Base-by-base conservation (phyloP, 2,888 invertebrate genomes). In the Papilio elwesi region DNA sequence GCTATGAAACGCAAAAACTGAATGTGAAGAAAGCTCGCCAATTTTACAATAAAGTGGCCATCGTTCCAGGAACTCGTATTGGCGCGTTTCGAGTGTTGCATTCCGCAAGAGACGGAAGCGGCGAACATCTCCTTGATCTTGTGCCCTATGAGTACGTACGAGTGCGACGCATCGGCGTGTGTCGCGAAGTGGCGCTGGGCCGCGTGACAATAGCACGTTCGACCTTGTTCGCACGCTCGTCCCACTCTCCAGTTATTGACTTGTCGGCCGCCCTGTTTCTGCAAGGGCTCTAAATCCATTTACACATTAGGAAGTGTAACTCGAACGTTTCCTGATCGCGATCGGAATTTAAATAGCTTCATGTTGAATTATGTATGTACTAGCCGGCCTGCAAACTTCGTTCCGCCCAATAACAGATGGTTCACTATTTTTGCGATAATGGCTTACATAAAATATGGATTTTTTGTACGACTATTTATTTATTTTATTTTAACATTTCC, bases 191-290 rank as follows among this genome's bases (percentile, higher is more conserved):
- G 87, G 87, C 84, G 82, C 80, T 73, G 76, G 77, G 76, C 81
- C 78, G 80, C 78, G 80, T 85, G 89, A 91, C 92, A 91, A 91
- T 90, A 81, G 85, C 87, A 84, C 84, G 84, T 85, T 82, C 86
- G 91, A 88, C 91, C 91, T 86, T 91, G 87, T 92, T 93, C 92
- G 85, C 92, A 92, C 90, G 90, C 85, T 82, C 87, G 87, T 87
- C 86, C 87, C 85, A 87, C 89, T 90, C 88, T 88, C 85, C 87
- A 86, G 84, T 88, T 90, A 90, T 90, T 85, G 89, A 90, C 88
- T 87, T 83, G 85, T 86, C 84, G 83, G 81, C 80, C 83, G 87
- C 82, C 80, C 83, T 82, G 83, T 85, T 88, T 87, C 83, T 84
- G 83, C 83, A 81, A 81, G 80, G 83, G 55, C 66, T 69, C 57